Percentiles rank a stretch among this genome's conserved stretches.
These are phyloP conservation scores for Drosophila demipolita DNA, from an alignment of 2,888 invertebrate species.

Conservation along the genomic window DNA sequence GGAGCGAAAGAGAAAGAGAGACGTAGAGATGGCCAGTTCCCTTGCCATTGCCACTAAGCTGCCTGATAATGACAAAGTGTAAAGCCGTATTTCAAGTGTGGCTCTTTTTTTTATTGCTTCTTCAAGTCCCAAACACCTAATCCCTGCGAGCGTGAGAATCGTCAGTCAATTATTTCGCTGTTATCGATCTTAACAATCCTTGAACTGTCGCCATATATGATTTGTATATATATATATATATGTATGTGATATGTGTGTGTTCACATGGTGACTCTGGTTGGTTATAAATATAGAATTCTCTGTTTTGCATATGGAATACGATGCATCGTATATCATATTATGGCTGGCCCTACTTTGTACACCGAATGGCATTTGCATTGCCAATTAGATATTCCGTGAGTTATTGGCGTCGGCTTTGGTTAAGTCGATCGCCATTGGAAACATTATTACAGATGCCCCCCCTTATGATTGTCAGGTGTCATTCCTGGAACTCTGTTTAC, in stretches of 20 bases:
- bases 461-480: conserved; percentile 43
- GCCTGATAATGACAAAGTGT: conserved; percentile 78
- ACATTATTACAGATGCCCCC: conserved; percentile 35
- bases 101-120: conserved; percentile 20
- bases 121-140: conserved; percentile 2
- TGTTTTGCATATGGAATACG: background rate
- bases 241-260: conserved; percentile 14
- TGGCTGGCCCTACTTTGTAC: conserved; percentile 61
- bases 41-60: conserved; percentile 55
- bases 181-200: conserved; percentile 75
- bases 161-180: conserved; percentile 75
- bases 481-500: conserved; percentile 42
- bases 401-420: conserved; percentile 47
- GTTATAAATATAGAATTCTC: conserved; percentile 6
- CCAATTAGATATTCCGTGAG: conserved; percentile 54
- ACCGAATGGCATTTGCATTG: conserved; percentile 66
- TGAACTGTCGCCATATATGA: conserved; percentile 61
- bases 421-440: conserved; percentile 25
- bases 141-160: conserved; percentile 71
- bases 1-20: conserved; percentile 1
- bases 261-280: conserved; percentile 9
- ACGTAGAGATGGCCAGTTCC: conserved; percentile 19
- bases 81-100: conserved; percentile 74
- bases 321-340: conserved; percentile 34
- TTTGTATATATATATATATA: background rate